Evolutionary conservation across 2,113 vertebrate genomes (phyloP), one percentile per base, ranked within the genome.

Genomic region (Prionailurus bengalensis): DNA sequence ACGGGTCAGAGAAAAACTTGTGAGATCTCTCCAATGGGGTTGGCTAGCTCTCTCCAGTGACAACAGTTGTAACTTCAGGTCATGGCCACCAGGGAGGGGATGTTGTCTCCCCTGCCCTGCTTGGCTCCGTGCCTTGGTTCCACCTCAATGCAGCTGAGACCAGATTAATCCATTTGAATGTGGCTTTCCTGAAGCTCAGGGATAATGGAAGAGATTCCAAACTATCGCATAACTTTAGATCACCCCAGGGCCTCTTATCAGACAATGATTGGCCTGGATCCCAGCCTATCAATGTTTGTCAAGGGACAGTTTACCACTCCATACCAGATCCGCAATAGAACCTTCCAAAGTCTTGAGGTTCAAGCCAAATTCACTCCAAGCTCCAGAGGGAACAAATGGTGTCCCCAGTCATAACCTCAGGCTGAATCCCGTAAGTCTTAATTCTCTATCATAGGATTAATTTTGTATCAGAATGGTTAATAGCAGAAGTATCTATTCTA

Each of bases 101-200:
- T 16, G 7, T 19, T 51, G 1, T 92, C 33, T 81, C 25, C 0
- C 15, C 17, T 42, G 8, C 15, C 21, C 4, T 39, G 11, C 7
- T 25, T 89, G 48, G 27, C 42, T 85, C 39, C 23, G 36, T 4
- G 5, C 12, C 21, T 39, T 21, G 14, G 4, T 31, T 68, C 19
- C 3, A 16, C 73, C 25, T 66, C 29, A 51, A 27, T 48, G 13
- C 0, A 39, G 17, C 25, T 79, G 68, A 94, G 63, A 9, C 13
- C 23, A 36, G 10, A 58, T 25, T 53, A 82, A 5, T 63, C 23
- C 31, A 95, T 73, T 61, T 74, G 36, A 71, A 51, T 61, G 25
- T 80, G 80, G 23, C 70, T 95, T 94, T 68, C 29, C 23, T 39
- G 25, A 95, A 78, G 25, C 33, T 53, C 58, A 29, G 36, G 27